Conservation (phyloP, 2,888 invertebrate genomes). For the Luffia ferchaultella region DNA sequence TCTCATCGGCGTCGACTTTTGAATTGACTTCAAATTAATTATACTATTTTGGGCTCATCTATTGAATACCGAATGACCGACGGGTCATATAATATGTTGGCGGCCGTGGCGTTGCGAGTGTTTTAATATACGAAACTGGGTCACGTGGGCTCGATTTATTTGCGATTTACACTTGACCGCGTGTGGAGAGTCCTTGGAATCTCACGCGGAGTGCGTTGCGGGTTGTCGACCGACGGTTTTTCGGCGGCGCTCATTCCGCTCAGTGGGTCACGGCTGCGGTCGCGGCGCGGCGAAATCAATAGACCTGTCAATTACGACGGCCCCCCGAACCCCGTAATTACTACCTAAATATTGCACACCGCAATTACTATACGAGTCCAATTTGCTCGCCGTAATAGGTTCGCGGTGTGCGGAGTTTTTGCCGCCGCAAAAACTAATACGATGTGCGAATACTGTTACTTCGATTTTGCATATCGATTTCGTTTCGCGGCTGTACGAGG, state of each 20-base stretch:
- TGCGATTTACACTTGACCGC: neutral
- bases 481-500: too few species aligned
- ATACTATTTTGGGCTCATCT: neutral
- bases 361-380: conserved; percentile 46
- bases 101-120: neutral
- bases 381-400: conserved; percentile 49
- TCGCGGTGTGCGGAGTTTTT: conserved; percentile 42
- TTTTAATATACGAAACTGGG: neutral
- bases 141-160: neutral
- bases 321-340: conserved; percentile 32
- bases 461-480: conserved; percentile 51
- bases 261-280: conserved; percentile 24
- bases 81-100: neutral
- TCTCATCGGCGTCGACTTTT: neutral
- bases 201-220: neutral
- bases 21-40: neutral
- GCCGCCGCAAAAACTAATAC: conserved; percentile 34
- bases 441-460: conserved; percentile 54
- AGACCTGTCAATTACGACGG: conserved; percentile 29
- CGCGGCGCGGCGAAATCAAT: conserved; percentile 18
- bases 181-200: neutral
- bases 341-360: conserved; percentile 42
- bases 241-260: conserved; percentile 6
- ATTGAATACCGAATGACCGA: neutral
- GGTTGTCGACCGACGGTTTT: neutral